phyloP scores from a whole-genome alignment of 2,888 invertebrate species.

The Odiellus spinosus region DNA sequence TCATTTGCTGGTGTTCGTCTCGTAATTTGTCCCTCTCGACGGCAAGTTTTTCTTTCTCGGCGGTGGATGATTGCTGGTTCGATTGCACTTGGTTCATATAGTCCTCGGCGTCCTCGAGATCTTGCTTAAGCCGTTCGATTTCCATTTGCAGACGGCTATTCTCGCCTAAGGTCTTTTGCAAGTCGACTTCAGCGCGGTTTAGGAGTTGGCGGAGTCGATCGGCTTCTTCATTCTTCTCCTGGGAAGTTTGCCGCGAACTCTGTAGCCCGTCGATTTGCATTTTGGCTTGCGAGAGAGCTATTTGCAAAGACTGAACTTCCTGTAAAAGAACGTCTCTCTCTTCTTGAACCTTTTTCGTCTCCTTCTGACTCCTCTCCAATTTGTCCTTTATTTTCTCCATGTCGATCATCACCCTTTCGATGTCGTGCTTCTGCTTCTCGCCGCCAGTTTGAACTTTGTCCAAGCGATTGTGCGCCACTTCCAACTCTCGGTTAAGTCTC shows the following conservation, averaged over 20 bases:
- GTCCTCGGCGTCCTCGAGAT: conserved; percentile 19
- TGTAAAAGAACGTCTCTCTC: conserved; percentile 41
- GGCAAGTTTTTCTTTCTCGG: conserved; percentile 3
- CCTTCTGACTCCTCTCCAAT: conserved; percentile 21
- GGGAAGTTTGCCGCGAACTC: conserved; percentile 6
- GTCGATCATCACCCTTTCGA: conserved; percentile 50
- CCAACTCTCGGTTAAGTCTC: conserved; percentile 34
- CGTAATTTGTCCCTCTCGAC: conserved; percentile 10
- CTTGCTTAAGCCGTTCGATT: conserved; percentile 21
- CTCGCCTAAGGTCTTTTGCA: conserved; percentile 21
- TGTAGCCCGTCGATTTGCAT: conserved; percentile 4
- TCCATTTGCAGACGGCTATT: conserved; percentile 22
- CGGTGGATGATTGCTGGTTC: conserved; percentile 7
- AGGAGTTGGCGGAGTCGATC: conserved; percentile 21
- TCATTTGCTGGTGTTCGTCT: conserved; percentile 9
- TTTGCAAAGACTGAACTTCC: conserved; percentile 38
- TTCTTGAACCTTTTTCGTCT: conserved; percentile 17
- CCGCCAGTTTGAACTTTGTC: conserved; percentile 42
- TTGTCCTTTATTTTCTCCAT: conserved; percentile 37
- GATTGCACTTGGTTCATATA: conserved; percentile 10
- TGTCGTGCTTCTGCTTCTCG: conserved; percentile 19
- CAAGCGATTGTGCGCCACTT: conserved; percentile 47
- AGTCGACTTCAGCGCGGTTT: conserved; percentile 21
- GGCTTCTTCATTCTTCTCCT: conserved; percentile 15
- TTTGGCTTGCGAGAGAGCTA: conserved; percentile 10